Conservation (phyloP, 1,140 invertebrate species). For the Berghia stephanieae region DNA sequence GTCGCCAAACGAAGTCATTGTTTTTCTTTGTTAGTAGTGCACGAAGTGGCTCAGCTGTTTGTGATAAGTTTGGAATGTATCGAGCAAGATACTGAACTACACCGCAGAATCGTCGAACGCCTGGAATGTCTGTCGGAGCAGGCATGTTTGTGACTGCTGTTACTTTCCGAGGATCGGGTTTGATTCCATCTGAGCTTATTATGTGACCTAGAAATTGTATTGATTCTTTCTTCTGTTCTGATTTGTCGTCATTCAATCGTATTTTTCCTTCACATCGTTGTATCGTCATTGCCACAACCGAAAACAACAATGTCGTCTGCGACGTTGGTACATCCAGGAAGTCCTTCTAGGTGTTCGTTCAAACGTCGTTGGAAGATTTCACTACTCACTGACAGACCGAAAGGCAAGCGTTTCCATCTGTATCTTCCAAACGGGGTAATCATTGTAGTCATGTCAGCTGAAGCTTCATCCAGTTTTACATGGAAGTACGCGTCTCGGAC, state of each 20-base stretch:
- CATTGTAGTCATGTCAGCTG: slow-evolving; percentile 44
- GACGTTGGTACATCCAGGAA: slow-evolving; percentile 36
- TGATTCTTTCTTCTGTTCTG: slow-evolving; percentile 33
- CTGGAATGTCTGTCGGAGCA: slow-evolving; percentile 3
- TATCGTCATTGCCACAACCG: slow-evolving; percentile 27
- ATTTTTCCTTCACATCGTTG: slow-evolving; percentile 31
- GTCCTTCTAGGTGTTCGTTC: slow-evolving; percentile 31
- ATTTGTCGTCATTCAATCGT: slow-evolving; percentile 40
- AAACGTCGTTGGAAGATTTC: slow-evolving; percentile 46
- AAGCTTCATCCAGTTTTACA: slow-evolving; percentile 51
- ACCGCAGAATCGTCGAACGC: slow-evolving; percentile 30
- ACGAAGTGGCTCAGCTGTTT: slow-evolving; percentile 40
- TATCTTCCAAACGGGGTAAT: slow-evolving; percentile 52
- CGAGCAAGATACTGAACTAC: slow-evolving; percentile 34
- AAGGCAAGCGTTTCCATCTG: slow-evolving; percentile 41
- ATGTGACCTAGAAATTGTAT: slow-evolving; percentile 52
- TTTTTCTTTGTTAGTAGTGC: slow-evolving; percentile 43
- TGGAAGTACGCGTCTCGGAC: slow-evolving; percentile 46
- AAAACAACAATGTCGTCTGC: slow-evolving; percentile 24
- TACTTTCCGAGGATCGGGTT: slow-evolving; percentile 1
- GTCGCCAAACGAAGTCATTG: slow-evolving; percentile 39
- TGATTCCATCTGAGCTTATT: slow-evolving; percentile 16
- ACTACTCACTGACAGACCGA: slow-evolving; percentile 42
- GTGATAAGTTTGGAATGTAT: slow-evolving; percentile 30
- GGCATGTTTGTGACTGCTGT: slow-evolving; percentile 16